Conservation (phyloP, 2,797 vertebrate genomes). For the Catharus ustulatus region DNA sequence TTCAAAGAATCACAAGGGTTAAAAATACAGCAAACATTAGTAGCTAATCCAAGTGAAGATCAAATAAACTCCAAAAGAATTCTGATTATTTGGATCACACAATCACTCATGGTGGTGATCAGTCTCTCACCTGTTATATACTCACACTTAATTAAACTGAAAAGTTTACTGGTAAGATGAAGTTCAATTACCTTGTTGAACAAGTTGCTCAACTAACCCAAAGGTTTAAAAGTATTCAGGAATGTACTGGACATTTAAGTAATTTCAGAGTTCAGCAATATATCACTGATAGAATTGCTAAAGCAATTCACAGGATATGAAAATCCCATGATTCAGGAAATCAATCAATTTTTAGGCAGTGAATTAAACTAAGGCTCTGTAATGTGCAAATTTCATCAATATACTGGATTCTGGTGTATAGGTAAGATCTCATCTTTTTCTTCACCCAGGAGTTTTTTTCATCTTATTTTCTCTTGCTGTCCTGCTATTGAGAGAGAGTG, state of each 20-base stretch:
- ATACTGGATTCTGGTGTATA: background rate
- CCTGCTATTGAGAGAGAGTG: background rate
- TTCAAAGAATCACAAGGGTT: background rate
- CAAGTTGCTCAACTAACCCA: background rate
- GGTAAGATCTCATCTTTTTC: background rate
- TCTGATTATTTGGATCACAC: background rate
- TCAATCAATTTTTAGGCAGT: background rate
- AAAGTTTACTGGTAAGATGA: background rate
- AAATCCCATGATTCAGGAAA: background rate
- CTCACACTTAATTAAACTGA: background rate
- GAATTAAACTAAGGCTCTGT: background rate
- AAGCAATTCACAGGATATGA: background rate
- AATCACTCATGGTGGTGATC: background rate
- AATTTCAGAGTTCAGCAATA: background rate
- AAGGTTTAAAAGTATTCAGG: background rate
- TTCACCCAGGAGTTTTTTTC: background rate
- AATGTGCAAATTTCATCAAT: background rate
- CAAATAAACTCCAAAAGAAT: background rate
- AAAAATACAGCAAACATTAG: background rate
- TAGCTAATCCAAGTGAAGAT: background rate
- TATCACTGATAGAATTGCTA: background rate
- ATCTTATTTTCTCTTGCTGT: background rate
- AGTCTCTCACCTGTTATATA: background rate
- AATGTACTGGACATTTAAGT: background rate
- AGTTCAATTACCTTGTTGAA: background rate